Conservation (phyloP, 2,888 invertebrate genomes). For the Lasioglossum malachurum region DNA sequence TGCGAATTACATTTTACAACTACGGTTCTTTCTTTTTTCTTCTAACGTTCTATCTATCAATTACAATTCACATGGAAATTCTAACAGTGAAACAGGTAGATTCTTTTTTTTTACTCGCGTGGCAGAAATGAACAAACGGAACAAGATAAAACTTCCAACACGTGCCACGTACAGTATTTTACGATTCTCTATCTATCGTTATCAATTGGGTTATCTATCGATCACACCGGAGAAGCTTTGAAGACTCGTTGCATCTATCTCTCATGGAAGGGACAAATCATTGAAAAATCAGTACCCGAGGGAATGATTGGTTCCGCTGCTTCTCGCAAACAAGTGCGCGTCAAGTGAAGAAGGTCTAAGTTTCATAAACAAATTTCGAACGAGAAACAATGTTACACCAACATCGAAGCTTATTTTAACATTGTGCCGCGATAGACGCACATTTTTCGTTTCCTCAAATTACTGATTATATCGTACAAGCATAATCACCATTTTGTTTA, state of each 20-base stretch:
- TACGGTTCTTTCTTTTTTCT: background rate
- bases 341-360: constrained; percentile 6
- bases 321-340: constrained; percentile 33
- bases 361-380: constrained; percentile 19
- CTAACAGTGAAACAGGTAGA: constrained; percentile 38
- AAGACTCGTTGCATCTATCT: constrained; percentile 51
- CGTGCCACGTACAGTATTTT: constrained; percentile 1
- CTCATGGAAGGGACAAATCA: constrained; percentile 14
- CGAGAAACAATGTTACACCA: constrained; percentile 22
- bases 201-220: constrained; percentile 19
- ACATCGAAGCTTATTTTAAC: constrained; percentile 28
- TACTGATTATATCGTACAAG: constrained; percentile 53
- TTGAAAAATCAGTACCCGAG: constrained; percentile 13
- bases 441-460: constrained; percentile 25
- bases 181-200: constrained; percentile 17
- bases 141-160: constrained; percentile 17
- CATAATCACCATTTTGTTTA: constrained; percentile 53
- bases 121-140: constrained; percentile 5
- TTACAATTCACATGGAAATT: constrained; percentile 32
- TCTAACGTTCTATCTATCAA: constrained; percentile 17
- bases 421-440: constrained; percentile 8
- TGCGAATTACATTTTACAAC: constrained; percentile 24
- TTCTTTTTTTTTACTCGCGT: constrained; percentile 6
- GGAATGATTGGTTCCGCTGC: background rate
- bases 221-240: constrained; percentile 51